Base-by-base conservation (phyloP, 2,888 invertebrate genomes). In the Peribatodes rhomboidaria region DNA sequence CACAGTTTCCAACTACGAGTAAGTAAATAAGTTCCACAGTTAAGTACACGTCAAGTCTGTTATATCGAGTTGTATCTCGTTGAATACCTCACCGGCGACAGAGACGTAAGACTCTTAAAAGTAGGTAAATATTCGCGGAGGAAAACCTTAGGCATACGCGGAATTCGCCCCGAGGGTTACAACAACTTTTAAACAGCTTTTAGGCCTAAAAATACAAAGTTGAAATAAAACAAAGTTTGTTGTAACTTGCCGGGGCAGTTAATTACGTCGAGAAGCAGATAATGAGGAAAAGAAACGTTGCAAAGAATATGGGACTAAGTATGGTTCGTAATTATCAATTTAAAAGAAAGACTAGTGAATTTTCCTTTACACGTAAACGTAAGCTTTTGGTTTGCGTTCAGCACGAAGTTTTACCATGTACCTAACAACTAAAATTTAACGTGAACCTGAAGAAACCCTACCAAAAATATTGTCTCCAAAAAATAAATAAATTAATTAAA, bases 111-210 rank as follows among this genome's bases (percentile, higher is more conserved):
- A 41, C 33, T 35, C 14, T 59, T 55, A 55, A 39, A 37, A 62
- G 55, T 50, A 37, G 14, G 18, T 31, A 56, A 62, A 46, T 54
- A 33, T 27, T 46, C 20, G 0, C 44, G 10, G 35, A 54, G 52
- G 22, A 46, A 46, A n/a, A 62, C 39, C 42, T 52, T 46, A 47
- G 42, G 33, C 54, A 64, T 61, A 54, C 37, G 41, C 55, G 46
- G 42, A 55, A 59, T 61, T 52, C 31, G 31, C 52, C 60, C 57
- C 54, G 37, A 44, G 54, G 57, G 57, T 54, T 57, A 49, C 18
- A 42, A 27, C 11, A 68, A 68, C 65, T 65, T 67, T 58, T 53
- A 62, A 64, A 61, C 47, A 61, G 54, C 50, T 67, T 63, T 62
- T 54, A 62, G 42, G 50, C 59, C 52, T 44, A 63, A 65, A 57